phyloP scores from a whole-genome alignment of 2,888 invertebrate genomes.

The Rhagophthalmus giganteus region DNA sequence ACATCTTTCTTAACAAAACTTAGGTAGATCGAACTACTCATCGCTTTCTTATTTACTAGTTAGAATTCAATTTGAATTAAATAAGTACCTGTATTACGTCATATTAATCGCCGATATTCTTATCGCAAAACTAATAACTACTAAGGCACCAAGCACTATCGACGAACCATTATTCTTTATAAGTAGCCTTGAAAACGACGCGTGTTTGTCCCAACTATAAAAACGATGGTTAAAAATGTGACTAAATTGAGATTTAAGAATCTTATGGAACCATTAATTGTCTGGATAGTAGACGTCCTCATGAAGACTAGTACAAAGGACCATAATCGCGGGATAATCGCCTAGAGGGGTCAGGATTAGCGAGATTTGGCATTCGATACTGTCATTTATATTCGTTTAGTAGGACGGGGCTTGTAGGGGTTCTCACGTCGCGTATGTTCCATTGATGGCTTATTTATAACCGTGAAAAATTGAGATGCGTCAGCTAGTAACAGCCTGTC shows the following conservation, averaged over 20 bases:
- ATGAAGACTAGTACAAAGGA: conserved; percentile 41
- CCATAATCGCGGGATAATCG: conserved; percentile 52
- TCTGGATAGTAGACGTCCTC: conserved; percentile 32
- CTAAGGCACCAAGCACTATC: too few relatives aligned
- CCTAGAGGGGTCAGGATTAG: conserved; percentile 49
- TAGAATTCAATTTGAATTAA: too few relatives aligned
- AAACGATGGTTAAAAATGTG: conserved; percentile 48
- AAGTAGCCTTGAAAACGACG: conserved; percentile 9
- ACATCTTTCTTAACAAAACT: too few relatives aligned
- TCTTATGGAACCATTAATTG: conserved; percentile 49
- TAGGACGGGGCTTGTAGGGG: conserved; percentile 32
- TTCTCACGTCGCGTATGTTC: conserved; percentile 38
- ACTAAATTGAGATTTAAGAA: conserved; percentile 53
- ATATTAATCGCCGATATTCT: too few relatives aligned
- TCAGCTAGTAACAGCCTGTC: conserved; percentile 47
- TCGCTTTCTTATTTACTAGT: too few relatives aligned
- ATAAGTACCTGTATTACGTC: too few relatives aligned
- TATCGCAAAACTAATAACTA: too few relatives aligned
- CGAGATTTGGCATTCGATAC: conserved; percentile 54
- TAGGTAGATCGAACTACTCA: too few relatives aligned
- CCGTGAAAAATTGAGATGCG: conserved; percentile 48
- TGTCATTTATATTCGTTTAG: conserved; percentile 55
- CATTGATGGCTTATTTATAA: conserved; percentile 47
- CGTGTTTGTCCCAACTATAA: conserved; percentile 10
- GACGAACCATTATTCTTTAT: too few relatives aligned